Conservation (phyloP, 2,113 vertebrate species). For the Pogonocichla stellata region DNA sequence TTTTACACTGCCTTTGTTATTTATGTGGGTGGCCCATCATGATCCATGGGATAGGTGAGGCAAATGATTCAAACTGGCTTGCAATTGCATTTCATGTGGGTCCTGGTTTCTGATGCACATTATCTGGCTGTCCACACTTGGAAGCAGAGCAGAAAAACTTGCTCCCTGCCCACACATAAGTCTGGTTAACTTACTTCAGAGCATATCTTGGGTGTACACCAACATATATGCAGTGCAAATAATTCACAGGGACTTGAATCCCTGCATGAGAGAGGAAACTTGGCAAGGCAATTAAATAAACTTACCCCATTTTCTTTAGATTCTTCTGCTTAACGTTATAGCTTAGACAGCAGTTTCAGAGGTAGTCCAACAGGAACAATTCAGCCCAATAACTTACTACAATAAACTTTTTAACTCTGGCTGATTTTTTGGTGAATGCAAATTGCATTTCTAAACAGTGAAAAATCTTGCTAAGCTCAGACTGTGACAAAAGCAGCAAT, state of each 20-base stretch:
- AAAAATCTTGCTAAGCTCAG: neutral
- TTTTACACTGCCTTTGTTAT: neutral
- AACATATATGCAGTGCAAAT: neutral
- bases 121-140: neutral
- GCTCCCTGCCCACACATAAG: neutral
- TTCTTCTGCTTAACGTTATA: neutral
- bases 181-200: neutral
- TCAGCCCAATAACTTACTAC: neutral
- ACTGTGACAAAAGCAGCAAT: neutral
- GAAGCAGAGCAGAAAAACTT: neutral
- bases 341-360: neutral
- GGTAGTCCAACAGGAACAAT: neutral
- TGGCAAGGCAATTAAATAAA: neutral
- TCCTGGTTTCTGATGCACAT: neutral
- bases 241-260: neutral
- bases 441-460: neutral
- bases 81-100: neutral
- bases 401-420: neutral
- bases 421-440: neutral
- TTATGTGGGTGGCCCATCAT: neutral
- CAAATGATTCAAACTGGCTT: neutral
- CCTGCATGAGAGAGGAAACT: neutral
- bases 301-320: neutral
- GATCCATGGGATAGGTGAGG: neutral
- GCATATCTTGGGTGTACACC: neutral